Evolutionary conservation across 2,888 invertebrate species (phyloP).

Genomic region (Scelioninae gen. 2): DNA sequence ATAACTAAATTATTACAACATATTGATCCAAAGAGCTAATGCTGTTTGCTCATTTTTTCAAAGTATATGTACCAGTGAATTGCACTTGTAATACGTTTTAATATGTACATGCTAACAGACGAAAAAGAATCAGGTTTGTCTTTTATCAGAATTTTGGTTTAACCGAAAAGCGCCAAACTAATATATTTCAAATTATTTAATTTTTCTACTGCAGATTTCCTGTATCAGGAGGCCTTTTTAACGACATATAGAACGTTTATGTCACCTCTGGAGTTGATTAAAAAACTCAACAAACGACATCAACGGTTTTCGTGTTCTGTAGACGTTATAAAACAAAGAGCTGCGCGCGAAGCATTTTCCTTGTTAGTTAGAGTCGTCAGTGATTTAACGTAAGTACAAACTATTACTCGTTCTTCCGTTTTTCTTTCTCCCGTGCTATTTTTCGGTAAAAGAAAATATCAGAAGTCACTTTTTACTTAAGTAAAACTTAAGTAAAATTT

Average conservation of each 20-base stretch:
- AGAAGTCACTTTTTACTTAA: neutral
- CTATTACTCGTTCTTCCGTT: no score
- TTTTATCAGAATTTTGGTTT: conserved; percentile 20
- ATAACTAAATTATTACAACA: no score
- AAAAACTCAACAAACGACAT: conserved; percentile 88
- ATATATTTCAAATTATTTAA: conserved; percentile 6
- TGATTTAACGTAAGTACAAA: conserved; percentile 90
- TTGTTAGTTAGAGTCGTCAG: conserved; percentile 95
- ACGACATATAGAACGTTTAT: conserved; percentile 98
- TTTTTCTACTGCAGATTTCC: conserved; percentile 81
- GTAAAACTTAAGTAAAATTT: no score
- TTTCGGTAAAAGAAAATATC: neutral
- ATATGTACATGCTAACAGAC: conserved; percentile 68
- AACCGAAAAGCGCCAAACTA: conserved; percentile 7
- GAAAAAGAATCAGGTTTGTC: conserved; percentile 76
- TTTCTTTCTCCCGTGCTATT: neutral
- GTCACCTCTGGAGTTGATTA: conserved; percentile 88
- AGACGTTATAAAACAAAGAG: conserved; percentile 83
- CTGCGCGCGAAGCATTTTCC: conserved; percentile 91
- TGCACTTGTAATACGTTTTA: neutral
- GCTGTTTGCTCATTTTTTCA: no score
- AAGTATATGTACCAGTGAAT: no score
- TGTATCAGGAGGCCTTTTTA: conserved; percentile 98
- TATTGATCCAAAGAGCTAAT: no score
- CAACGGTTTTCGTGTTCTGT: conserved; percentile 85